These are phyloP conservation scores for Lepilemur septentrionalis DNA, from an alignment of 2,797 vertebrate species.

Conservation along the genomic window DNA sequence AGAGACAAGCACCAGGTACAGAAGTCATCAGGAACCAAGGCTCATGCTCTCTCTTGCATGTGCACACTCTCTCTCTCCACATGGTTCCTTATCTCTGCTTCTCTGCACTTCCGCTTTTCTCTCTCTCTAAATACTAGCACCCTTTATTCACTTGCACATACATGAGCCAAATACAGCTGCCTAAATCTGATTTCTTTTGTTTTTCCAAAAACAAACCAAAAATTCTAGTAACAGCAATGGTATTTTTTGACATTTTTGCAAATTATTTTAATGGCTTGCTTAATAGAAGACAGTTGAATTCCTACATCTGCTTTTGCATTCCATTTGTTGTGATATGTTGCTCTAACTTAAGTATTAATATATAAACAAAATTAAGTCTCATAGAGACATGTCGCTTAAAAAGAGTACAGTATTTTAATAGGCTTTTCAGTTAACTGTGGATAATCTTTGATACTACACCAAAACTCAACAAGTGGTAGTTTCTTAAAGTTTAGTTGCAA, in stretches of 20 bases:
- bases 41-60: background rate
- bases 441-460: background rate
- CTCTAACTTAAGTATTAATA: background rate
- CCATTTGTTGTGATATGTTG: background rate
- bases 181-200: background rate
- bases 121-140: background rate
- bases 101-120: background rate
- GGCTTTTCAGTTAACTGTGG: background rate
- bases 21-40: background rate
- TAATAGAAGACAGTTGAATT: background rate
- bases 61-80: background rate
- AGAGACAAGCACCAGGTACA: background rate
- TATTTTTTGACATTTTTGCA: constrained; percentile 15
- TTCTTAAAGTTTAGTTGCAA: background rate
- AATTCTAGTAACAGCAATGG: background rate
- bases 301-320: background rate
- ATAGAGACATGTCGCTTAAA: background rate
- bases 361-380: background rate
- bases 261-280: background rate
- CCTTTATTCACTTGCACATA: background rate
- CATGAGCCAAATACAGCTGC: background rate
- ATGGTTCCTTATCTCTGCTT: background rate
- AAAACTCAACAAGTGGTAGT: background rate
- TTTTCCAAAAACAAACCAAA: constrained; percentile 23
- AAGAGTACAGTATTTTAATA: background rate